phyloP scores from a whole-genome alignment of 2,797 vertebrate genomes.

The Onychomys torridus region DNA sequence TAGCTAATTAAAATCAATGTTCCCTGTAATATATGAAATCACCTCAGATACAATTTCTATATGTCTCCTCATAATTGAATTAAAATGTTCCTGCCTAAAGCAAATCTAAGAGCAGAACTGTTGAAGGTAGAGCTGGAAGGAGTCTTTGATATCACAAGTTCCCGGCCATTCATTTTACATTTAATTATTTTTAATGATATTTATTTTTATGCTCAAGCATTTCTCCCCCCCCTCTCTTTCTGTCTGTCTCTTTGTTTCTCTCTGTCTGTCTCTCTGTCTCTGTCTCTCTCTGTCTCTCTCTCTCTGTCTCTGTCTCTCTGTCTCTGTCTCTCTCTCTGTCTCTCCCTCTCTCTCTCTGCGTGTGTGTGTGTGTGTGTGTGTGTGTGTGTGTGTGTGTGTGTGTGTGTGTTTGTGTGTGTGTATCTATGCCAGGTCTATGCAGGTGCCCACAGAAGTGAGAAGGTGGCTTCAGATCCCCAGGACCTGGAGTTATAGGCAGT shows the following conservation, averaged over 20 bases:
- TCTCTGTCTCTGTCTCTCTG: too few relatives aligned
- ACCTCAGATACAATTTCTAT: constrained; percentile 64
- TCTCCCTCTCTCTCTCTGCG: too few relatives aligned
- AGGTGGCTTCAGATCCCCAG: background rate
- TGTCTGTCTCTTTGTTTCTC: too few relatives aligned
- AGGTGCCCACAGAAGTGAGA: background rate
- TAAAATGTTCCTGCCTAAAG: constrained; percentile 49
- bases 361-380: background rate
- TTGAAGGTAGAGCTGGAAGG: constrained; percentile 27
- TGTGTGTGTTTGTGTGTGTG: background rate
- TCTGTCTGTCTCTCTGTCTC: too few relatives aligned
- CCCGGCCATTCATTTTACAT: background rate
- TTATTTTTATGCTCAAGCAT: background rate
- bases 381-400: background rate
- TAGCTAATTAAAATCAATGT: constrained; percentile 61
- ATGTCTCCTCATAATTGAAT: constrained; percentile 60
- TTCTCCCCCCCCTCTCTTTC: too few relatives aligned
- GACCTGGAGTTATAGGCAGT: background rate
- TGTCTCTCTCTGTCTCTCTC: too few relatives aligned
- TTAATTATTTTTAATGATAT: background rate
- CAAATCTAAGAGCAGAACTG: constrained; percentile 40
- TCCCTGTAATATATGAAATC: constrained; percentile 57
- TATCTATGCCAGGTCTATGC: too few relatives aligned
- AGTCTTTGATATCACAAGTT: background rate
- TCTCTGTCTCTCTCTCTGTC: too few relatives aligned